phyloP scores from a whole-genome alignment of 2,797 vertebrate genomes.

The Caiman crocodilus region DNA sequence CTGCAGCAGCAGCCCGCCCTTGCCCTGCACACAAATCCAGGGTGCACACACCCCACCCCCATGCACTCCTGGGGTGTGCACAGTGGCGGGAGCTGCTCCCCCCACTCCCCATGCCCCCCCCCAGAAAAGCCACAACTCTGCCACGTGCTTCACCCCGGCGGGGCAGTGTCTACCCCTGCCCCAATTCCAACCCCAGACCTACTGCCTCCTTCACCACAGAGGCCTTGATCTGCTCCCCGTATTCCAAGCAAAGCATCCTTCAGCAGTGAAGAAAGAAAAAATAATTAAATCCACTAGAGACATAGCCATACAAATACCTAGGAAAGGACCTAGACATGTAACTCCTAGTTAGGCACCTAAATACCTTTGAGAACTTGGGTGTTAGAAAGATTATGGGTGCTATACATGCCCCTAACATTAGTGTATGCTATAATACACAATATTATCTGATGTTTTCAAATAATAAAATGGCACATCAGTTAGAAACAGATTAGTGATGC shows the following conservation, averaged over 20 bases:
- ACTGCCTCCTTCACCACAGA: too few relatives aligned
- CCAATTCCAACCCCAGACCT: too few relatives aligned
- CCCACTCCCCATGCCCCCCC: too few relatives aligned
- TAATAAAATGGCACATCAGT: slow-evolving; percentile 34
- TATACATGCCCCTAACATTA: not conserved
- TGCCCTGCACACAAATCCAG: too few relatives aligned
- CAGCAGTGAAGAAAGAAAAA: slow-evolving; percentile 45
- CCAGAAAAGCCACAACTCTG: too few relatives aligned
- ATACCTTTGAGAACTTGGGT: slow-evolving; percentile 21
- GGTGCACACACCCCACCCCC: too few relatives aligned
- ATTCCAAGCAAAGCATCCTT: slow-evolving; percentile 37
- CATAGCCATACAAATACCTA: slow-evolving; percentile 17
- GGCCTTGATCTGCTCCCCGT: accelerated
- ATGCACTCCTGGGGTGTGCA: too few relatives aligned
- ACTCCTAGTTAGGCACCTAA: slow-evolving; percentile 11
- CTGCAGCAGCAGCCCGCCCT: too few relatives aligned
- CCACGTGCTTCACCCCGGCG: too few relatives aligned
- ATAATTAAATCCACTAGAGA: slow-evolving; percentile 53
- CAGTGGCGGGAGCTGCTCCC: too few relatives aligned
- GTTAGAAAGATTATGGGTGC: slow-evolving; percentile 57
- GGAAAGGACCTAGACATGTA: too few relatives aligned
- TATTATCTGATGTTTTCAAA: slow-evolving; percentile 9
- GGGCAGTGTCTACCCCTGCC: too few relatives aligned
- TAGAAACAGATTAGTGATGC: slow-evolving; percentile 20
- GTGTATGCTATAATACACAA: not conserved